These are phyloP conservation scores for Eufriesea mexicana DNA, from an alignment of 1,140 invertebrate genomes.

Conservation along the genomic window DNA sequence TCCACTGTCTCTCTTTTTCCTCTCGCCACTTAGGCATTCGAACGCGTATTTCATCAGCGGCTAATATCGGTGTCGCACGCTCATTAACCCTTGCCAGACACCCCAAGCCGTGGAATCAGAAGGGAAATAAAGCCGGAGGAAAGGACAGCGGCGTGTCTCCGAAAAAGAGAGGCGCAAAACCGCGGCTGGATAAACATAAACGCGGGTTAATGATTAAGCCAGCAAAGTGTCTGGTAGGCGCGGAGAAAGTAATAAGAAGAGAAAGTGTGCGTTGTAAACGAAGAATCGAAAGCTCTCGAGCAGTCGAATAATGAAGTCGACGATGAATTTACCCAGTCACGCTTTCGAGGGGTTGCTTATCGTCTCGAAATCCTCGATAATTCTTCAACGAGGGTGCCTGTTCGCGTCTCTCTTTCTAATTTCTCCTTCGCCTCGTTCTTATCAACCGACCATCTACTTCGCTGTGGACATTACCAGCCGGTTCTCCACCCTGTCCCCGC, in stretches of 20 bases:
- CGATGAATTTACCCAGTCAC: conserved; percentile 64
- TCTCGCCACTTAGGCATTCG: background rate
- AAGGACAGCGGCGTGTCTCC: background rate
- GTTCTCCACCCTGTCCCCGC: conserved; percentile 28
- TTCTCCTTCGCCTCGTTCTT: conserved; percentile 70
- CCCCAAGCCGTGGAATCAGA: background rate
- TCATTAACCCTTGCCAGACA: background rate
- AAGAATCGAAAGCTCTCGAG: conserved; percentile 62
- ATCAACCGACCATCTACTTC: conserved; percentile 63
- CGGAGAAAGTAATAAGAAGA: conserved; percentile 22
- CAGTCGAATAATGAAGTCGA: conserved; percentile 58
- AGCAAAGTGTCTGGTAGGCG: conserved; percentile 19
- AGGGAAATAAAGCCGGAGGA: background rate
- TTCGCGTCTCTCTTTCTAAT: conserved; percentile 58
- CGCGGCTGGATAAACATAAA: conserved; percentile 20
- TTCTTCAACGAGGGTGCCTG: conserved; percentile 42
- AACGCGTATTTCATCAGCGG: background rate
- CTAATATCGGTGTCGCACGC: background rate
- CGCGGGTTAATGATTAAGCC: conserved; percentile 31
- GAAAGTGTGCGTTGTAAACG: conserved; percentile 41
- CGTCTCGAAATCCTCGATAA: conserved; percentile 60
- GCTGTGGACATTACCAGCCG: conserved; percentile 63
- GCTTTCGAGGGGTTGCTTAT: conserved; percentile 65
- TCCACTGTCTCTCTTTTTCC: too few species aligned
- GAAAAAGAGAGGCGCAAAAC: background rate